These are phyloP conservation scores for Callipepla squamata DNA, from an alignment of 2,113 vertebrate genomes.

Conservation along the genomic window DNA sequence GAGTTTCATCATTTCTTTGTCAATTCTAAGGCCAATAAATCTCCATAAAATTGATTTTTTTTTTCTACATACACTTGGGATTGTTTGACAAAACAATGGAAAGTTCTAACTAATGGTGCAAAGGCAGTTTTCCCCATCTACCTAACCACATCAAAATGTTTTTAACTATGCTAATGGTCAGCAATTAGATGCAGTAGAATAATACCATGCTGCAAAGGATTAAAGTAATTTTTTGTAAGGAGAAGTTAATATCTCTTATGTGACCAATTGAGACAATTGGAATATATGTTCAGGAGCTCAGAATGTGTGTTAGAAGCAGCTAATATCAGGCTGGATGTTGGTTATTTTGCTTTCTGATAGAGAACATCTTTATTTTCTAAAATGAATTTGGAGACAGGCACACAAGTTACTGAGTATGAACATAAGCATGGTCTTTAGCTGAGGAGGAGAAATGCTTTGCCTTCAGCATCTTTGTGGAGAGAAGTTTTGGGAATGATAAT, in stretches of 20 bases:
- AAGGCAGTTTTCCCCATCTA: not conserved
- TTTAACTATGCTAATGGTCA: not conserved
- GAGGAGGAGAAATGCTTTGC: not conserved
- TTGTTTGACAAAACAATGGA: not conserved
- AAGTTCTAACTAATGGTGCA: not conserved
- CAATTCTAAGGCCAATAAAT: slow-evolving; percentile 23
- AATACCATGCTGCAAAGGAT: not conserved
- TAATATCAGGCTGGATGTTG: not conserved
- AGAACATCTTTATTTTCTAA: not conserved
- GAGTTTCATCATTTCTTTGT: slow-evolving; percentile 23
- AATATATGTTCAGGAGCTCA: not conserved
- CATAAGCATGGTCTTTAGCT: not conserved
- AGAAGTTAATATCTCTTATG: slow-evolving; percentile 3
- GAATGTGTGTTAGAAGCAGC: not conserved
- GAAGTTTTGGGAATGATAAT: not conserved
- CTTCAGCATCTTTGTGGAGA: not conserved
- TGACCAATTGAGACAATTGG: not conserved
- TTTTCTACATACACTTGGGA: not conserved
- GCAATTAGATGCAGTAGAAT: not conserved
- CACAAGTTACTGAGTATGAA: not conserved
- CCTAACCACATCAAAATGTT: not conserved
- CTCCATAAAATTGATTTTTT: not conserved
- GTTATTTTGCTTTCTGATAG: not conserved
- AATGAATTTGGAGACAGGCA: not conserved
- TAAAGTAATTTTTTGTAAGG: not conserved